Base-by-base conservation (phyloP, 2,888 invertebrate species). In the Uloborus plumipes region DNA sequence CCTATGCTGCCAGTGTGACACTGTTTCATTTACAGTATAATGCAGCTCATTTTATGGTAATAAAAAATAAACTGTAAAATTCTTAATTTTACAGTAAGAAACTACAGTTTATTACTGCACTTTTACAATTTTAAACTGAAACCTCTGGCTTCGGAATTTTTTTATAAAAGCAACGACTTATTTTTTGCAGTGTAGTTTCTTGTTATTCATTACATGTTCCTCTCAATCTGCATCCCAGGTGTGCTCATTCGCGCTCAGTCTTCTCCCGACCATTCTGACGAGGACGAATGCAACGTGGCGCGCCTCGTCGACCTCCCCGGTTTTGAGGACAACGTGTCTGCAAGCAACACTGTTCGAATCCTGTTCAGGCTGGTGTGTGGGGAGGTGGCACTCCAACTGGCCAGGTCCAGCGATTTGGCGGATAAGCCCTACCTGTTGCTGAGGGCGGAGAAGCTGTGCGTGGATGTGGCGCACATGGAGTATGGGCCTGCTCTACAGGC, bases 281-380 rank as follows among this genome's bases (percentile, higher is more conserved):
- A 93, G 85, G 93, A 93, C 84, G 93, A 93, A 85, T 55, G 67
- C 0, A 67, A 67, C 0, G 73, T 73, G 15, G 93, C 94, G 0
- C 90, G 94, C 81, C 92, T 92, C 11, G 93, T 94, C 0, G 94
- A 94, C 89, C 90, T 94, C 55, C 94, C 94, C 1, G 94, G 94
- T 1, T 93, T 95, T 85, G 95, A 95, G 86, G 95, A 95, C 87
- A 94, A 94, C 88, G 93, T 94, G 49, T 94, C 95, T 0, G 93
- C 93, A 0, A 92, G 92, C 87, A 95, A 95, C 89, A 92, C 91
- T 69, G 94, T 95, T 76, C 92, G 92, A 70, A 91, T 93, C 53
- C 90, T 95, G 75, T 89, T 94, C 70, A 90, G 95, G 87, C 92
- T 94, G 85, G 92, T 93, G 31, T 90, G 94, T 18, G 94, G 93